These are phyloP conservation scores for Macrotis lagotis DNA, from an alignment of 2,113 vertebrate genomes.

Conservation along the genomic window DNA sequence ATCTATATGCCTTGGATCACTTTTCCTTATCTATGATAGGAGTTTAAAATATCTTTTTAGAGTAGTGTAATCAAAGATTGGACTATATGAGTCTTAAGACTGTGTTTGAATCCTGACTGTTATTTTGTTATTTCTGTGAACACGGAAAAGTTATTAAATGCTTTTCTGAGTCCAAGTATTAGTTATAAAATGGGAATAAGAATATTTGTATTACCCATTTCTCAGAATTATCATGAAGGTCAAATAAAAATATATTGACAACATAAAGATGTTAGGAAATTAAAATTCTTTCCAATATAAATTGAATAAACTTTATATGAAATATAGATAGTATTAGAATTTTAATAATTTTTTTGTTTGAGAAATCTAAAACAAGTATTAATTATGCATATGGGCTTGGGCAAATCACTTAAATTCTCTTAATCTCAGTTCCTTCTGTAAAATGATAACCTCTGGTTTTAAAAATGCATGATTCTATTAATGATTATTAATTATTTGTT, in stretches of 20 bases:
- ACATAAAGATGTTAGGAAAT: neutral
- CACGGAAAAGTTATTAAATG: neutral
- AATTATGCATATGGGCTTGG: neutral
- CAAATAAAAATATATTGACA: neutral
- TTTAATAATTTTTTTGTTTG: neutral
- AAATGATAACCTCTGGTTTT: neutral
- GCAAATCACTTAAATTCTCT: neutral
- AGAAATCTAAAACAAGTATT: neutral
- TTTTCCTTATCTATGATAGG: conserved; percentile 13
- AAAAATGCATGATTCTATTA: neutral
- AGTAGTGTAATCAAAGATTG: neutral
- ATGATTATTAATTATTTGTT: conserved; percentile 50
- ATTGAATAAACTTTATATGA: neutral
- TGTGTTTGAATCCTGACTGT: neutral
- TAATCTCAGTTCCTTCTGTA: neutral
- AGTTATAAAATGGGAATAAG: neutral
- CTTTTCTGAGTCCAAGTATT: neutral
- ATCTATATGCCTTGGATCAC: neutral
- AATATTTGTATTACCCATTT: neutral
- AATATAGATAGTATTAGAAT: neutral
- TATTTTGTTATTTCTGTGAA: neutral
- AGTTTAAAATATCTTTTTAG: conserved; percentile 6
- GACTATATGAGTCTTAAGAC: neutral
- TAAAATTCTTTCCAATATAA: neutral
- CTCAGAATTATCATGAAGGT: neutral